Evolutionary conservation across 2,888 invertebrate genomes (phyloP), one percentile per base, ranked within the genome.

Genomic region (Holacanthella duospinosa): DNA sequence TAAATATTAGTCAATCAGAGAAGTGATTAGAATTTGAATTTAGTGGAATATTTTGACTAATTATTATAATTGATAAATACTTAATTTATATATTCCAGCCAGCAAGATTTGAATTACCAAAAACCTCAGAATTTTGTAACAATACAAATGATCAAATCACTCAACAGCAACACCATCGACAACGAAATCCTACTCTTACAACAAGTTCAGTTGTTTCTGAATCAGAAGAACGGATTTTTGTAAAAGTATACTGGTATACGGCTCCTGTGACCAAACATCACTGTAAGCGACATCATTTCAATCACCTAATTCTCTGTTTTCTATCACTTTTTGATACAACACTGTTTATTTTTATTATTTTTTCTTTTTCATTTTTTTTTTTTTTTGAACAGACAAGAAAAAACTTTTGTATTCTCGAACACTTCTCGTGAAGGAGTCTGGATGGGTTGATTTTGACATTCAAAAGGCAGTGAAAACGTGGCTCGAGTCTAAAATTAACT

Each of bases 231-330:
- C 78, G 82, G 67, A 78, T 83, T 60, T 77, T 82, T 64, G 80
- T 83, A 63, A 82, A 83, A 1, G 79, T 83, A 57, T 84, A 82
- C 69, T 82, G 81, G 77, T 83, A 83, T 74, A 82, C 81, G 1
- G 79, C 80, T 62, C 78, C 82, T 0, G 72, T 81, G 61, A 82
- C 80, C 70, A 82, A 80, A 73, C 79, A 82, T 70, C 78, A 80
- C 77, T 79, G 83, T 83, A 76, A 76, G 76, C 75, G 24, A 64
- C 27, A 44, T 27, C 26, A 48, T 61, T 55, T 29, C 12, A 28
- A 56, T n/a, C 44, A n/a, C n/a, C n/a, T n/a, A n/a, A n/a, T n/a
- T n/a, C n/a, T 27, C 3, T 6, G 16, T 53, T 44, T 16, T n/a
- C 28, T 19, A 59, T 26, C 9, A 21, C 27, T n/a, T n/a, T n/a